Percentiles rank a stretch among this genome's conserved stretches.
Conservation (phyloP, 2,113 vertebrate species). For the Pluvianellus socialis region DNA sequence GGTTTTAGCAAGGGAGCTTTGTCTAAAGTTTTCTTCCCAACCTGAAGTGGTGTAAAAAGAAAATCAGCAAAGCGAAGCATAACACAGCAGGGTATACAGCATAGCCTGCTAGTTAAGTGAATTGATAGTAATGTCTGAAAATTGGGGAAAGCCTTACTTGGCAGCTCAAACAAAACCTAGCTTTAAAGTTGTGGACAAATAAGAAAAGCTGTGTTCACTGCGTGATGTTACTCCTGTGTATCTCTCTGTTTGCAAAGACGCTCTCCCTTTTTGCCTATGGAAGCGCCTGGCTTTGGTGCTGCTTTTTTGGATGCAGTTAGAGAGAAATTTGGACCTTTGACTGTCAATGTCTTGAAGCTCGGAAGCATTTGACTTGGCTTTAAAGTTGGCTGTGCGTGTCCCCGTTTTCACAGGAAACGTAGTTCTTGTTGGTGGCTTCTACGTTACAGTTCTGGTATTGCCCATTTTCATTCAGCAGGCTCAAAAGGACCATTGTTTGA, state of each 20-base stretch:
- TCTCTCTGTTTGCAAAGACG: neutral
- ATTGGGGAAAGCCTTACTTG: neutral
- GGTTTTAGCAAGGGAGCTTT: neutral
- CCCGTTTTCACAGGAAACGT: accelerated
- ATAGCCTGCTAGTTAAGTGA: neutral
- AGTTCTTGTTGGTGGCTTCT: neutral
- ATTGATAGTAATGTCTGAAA: neutral
- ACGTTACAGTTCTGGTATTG: neutral
- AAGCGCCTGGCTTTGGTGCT: neutral
- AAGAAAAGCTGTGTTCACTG: neutral
- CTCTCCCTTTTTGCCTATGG: neutral
- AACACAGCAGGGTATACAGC: neutral
- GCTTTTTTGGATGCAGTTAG: neutral
- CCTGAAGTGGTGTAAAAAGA: neutral
- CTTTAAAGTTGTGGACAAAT: neutral
- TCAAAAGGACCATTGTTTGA: neutral
- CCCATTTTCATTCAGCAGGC: neutral
- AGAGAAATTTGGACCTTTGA: neutral
- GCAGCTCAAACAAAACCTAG: neutral
- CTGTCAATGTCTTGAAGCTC: neutral
- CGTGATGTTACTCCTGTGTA: accelerated
- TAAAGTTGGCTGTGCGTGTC: neutral
- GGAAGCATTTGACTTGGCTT: neutral
- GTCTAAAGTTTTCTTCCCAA: neutral
- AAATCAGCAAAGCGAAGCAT: neutral